Percentiles rank a stretch among this genome's conserved stretches.
phyloP scores from a whole-genome alignment of 2,888 invertebrate species.

The Sepioteuthis lessoniana region DNA sequence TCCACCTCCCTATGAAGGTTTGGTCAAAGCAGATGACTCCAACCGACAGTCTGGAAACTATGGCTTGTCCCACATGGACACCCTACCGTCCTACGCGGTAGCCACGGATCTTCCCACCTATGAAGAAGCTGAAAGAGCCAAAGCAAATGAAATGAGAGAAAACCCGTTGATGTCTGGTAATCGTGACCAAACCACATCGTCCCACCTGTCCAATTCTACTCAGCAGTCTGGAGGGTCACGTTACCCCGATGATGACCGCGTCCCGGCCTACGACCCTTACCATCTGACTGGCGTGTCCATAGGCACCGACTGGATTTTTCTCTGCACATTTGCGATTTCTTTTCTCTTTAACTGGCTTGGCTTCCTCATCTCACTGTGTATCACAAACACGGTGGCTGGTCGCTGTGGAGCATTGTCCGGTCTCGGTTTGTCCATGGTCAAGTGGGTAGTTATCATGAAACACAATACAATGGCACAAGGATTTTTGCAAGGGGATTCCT shows the following conservation, averaged over 20 bases:
- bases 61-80: conserved; percentile 50
- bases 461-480: conserved; percentile 71
- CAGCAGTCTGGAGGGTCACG: neutral
- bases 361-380: conserved; percentile 91
- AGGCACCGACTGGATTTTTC: conserved; percentile 94
- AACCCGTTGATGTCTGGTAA: neutral
- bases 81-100: conserved; percentile 88
- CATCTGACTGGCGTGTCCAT: conserved; percentile 81
- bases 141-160: conserved; percentile 72
- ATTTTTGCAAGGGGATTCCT: conserved; percentile 70
- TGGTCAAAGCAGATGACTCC: conserved; percentile 35
- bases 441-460: conserved; percentile 95
- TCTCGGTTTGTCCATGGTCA: conserved; percentile 92
- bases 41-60: neutral
- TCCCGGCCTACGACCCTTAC: conserved; percentile 39
- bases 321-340: conserved; percentile 92
- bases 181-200: neutral
- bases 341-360: conserved; percentile 98
- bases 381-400: conserved; percentile 94
- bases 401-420: conserved; percentile 94
- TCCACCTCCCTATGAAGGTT: conserved; percentile 17
- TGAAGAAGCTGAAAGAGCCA: conserved; percentile 92
- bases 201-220: conserved; percentile 18
- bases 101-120: conserved; percentile 91
- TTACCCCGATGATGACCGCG: conserved; percentile 38